Percentiles rank a stretch among this genome's conserved stretches.
Conservation (phyloP, 92 coral and sea anemone species). For the Siderastrea radians region DNA sequence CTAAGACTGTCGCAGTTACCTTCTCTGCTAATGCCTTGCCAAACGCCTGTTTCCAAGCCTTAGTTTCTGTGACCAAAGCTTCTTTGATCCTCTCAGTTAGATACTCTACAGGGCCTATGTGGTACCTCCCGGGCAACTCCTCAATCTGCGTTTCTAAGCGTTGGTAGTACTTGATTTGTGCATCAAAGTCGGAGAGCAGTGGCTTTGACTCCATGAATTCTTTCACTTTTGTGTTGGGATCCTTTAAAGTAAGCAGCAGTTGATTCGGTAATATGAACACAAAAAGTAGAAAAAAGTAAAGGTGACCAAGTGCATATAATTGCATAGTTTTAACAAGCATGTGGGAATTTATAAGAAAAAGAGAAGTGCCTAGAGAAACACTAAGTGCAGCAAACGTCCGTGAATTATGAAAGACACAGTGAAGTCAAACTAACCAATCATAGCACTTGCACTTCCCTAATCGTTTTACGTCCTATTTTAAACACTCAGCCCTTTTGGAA, state of each 20-base stretch:
- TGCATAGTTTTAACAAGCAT: no score
- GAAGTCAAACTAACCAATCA: no score
- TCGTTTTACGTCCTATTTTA: no score
- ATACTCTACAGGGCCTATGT: conserved; percentile 93
- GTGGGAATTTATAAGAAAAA: no score
- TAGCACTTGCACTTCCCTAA: no score
- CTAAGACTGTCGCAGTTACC: conserved; percentile 44
- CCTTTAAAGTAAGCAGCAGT: conserved; percentile 56
- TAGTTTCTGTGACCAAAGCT: conserved; percentile 95
- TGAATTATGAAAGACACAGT: no score
- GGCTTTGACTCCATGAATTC: conserved; percentile 95
- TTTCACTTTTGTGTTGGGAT: conserved; percentile 93
- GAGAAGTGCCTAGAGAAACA: no score
- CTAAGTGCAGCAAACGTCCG: no score
- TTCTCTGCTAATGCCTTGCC: conserved; percentile 98
- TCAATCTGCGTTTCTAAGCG: conserved; percentile 89
- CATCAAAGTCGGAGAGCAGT: conserved; percentile 95
- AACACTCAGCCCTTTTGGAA: no score
- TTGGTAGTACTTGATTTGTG: conserved; percentile 97
- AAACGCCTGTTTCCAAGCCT: conserved; percentile 99
- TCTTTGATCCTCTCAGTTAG: conserved; percentile 90
- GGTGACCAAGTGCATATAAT: no score
- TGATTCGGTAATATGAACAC: no score
- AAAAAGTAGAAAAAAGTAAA: no score
- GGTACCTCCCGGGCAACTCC: conserved; percentile 89